Evolutionary conservation across 2,797 vertebrate species (phyloP).

Genomic region (Valencia hispanica): DNA sequence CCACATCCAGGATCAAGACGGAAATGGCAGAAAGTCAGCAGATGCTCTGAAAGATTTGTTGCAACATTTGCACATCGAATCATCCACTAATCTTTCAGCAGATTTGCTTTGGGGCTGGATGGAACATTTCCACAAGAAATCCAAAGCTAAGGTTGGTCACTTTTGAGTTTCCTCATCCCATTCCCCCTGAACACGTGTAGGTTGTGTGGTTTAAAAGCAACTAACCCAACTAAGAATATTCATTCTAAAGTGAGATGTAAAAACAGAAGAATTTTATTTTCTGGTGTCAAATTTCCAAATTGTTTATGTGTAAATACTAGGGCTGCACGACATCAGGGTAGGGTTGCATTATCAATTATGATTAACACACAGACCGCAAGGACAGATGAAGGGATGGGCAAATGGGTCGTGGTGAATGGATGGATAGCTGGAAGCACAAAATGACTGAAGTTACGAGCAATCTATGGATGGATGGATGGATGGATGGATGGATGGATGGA

Average conservation of each 20-base stretch:
- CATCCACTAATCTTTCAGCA: background rate
- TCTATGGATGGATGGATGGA: too few species aligned
- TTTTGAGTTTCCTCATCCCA: background rate
- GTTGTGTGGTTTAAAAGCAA: background rate
- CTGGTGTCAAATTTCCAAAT: too few species aligned
- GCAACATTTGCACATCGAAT: conserved; percentile 8
- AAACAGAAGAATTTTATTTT: background rate
- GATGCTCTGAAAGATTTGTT: conserved; percentile 4
- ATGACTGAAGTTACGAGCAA: too few species aligned
- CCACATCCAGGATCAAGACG: background rate
- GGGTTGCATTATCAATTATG: background rate
- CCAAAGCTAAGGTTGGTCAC: background rate
- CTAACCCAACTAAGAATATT: background rate
- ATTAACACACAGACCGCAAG: background rate
- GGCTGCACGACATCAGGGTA: background rate
- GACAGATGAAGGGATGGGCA: background rate
- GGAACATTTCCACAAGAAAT: background rate
- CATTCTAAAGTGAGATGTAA: background rate
- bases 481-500: too few species aligned
- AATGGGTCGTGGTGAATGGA: too few species aligned
- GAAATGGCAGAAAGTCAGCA: conserved; percentile 11
- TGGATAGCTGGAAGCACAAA: too few species aligned
- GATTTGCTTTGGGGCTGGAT: background rate
- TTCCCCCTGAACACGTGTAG: background rate
- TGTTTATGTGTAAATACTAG: background rate